Base-by-base conservation (phyloP, 2,888 invertebrate genomes). In the Mesorhabditis belari region DNA sequence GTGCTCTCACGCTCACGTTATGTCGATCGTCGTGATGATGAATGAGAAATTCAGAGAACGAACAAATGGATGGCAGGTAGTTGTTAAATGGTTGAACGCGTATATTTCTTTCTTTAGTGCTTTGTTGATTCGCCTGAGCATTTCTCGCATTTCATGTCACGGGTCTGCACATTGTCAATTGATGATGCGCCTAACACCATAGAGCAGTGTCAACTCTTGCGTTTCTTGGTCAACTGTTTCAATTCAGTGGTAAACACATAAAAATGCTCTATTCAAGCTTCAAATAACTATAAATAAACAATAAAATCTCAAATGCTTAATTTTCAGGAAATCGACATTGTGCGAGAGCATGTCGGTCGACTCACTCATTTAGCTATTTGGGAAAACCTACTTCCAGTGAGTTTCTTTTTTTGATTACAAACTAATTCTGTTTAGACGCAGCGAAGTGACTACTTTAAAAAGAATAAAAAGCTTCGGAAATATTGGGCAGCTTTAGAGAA, bases 21-120 rank as follows among this genome's bases (percentile, higher is more conserved):
- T 98, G 88, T 52, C 60, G 26, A 92, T 98, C 69, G 90, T 93
- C n/a, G 89, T 91, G 0, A 92, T 98, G 91, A 88, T 96, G 53
- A 99, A 98, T 84, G 96, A 98, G 82, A 99, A 99, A 82, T 93
- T 94, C 80, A 86, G 96, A 2, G 98, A 99, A 83, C 85, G 96
- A 58, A 93, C 96, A 6, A 57, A 63, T 19, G 92, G 94, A 3
- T 99, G 96, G 96, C 88, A 90, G 84, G 89, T 90, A 73, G 79
- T 82, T 69, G 9, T 57, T 24, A 49, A 21, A 57, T 3, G 23
- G 44, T n/a, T n/a, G n/a, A n/a, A n/a, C n/a, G n/a, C n/a, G n/a
- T n/a, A n/a, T n/a, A n/a, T 9, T 24, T 17, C 17, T 29, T 17
- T 26, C 64, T 73, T 63, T 61, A 77, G 75, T 59, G 62, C 27